A percentile compares a stretch with the other conserved stretches of the same genome.
Conservation (phyloP, 2,888 invertebrate species). For the Drosophila kambysellisi region DNA sequence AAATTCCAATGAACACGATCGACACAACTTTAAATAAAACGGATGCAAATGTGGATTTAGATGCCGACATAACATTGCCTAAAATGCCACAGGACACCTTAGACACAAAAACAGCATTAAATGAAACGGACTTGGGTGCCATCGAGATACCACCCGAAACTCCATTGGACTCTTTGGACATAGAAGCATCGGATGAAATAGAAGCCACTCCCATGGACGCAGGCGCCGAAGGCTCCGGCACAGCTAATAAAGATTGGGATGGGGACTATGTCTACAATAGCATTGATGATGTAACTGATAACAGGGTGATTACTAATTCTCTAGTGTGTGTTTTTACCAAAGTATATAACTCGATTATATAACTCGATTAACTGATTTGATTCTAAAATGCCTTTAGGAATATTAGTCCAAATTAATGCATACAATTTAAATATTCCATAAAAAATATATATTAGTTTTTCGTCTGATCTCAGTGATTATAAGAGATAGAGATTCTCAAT, state of each 20-base stretch:
- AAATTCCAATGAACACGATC: not conserved
- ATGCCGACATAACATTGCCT: not conserved
- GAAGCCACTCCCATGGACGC: constrained; percentile 1
- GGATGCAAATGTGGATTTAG: not conserved
- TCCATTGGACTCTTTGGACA: not conserved
- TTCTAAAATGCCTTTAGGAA: not conserved
- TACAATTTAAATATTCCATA: not conserved
- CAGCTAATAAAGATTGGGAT: constrained; percentile 9
- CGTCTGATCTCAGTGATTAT: not conserved
- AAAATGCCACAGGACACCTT: not conserved
- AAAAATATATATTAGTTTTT: not conserved
- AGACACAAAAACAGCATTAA: not conserved
- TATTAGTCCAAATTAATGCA: not conserved
- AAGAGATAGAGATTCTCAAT: not conserved
- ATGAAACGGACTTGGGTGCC: not conserved
- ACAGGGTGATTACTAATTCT: constrained; percentile 22
- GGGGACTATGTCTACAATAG: constrained; percentile 12
- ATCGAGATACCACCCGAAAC: not conserved
- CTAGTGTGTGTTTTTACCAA: not conserved
- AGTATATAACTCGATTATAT: not conserved
- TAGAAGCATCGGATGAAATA: not conserved
- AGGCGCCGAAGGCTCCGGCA: not conserved
- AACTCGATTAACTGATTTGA: not conserved
- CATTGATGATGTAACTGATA: constrained; percentile 51
- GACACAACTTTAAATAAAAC: constrained; percentile 10